A percentile compares a stretch with the other conserved stretches of the same genome.
phyloP scores from a whole-genome alignment of 2,888 invertebrate species.

The Steromphala cineraria region DNA sequence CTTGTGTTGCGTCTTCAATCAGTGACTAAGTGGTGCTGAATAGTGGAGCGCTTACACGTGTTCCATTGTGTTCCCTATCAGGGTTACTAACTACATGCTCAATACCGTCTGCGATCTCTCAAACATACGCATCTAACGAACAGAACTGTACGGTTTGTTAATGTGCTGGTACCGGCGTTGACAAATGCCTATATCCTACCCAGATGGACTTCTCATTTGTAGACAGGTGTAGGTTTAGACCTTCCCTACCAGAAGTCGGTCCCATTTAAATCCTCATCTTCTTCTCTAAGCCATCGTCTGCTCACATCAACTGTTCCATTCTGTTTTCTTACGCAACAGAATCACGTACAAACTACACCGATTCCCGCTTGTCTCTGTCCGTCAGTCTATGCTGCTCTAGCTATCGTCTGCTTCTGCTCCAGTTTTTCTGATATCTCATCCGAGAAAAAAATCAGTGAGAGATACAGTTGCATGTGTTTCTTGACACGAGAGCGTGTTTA shows the following conservation, averaged over 20 bases:
- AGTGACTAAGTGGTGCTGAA: no score
- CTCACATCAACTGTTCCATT: neutral
- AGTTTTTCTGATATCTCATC: no score
- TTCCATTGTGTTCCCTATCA: no score
- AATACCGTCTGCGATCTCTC: no score
- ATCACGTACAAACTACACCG: no score
- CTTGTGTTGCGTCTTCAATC: no score
- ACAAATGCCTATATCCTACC: neutral
- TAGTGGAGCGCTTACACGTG: no score
- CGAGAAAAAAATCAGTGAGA: neutral
- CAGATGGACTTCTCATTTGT: neutral
- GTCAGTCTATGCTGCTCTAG: neutral
- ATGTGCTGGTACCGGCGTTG: neutral
- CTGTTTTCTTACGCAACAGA: neutral
- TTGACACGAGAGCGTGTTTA: slow-evolving; percentile 16
- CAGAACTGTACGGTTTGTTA: no score
- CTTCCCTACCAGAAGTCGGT: neutral
- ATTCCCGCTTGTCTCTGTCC: neutral
- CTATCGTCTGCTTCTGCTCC: neutral
- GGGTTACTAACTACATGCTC: no score
- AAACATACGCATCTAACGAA: no score
- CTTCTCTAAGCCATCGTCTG: neutral
- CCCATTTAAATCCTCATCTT: neutral
- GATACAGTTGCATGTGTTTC: slow-evolving; percentile 16
- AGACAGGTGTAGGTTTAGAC: neutral